Conservation (phyloP, 2,113 vertebrate genomes). For the Megaceryle torquata region DNA sequence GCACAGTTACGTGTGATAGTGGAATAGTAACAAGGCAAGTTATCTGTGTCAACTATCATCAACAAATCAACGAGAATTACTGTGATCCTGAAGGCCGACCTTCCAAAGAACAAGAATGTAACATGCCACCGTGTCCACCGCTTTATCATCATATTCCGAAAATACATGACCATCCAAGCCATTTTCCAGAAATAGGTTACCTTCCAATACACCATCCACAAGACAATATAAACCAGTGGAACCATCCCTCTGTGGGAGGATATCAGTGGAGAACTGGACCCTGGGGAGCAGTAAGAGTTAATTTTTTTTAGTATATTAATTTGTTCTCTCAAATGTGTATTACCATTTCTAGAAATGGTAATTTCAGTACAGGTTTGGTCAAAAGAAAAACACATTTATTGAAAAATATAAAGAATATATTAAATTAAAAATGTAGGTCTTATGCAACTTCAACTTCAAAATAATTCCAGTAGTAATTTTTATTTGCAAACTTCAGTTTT, state of each 20-base stretch:
- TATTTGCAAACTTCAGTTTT: neutral
- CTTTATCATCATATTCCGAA: slow-evolving; percentile 74
- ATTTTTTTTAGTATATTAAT: neutral
- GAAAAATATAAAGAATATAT: neutral
- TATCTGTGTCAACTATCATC: slow-evolving; percentile 86
- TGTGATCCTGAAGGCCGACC: slow-evolving; percentile 85
- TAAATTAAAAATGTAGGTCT: neutral
- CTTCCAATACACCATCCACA: slow-evolving; percentile 74
- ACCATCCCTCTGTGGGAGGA: slow-evolving; percentile 72
- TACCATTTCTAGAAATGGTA: neutral
- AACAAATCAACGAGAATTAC: slow-evolving; percentile 82
- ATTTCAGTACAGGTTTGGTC: neutral
- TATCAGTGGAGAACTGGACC: slow-evolving; percentile 96
- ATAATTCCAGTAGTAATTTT: neutral
- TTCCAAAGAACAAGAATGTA: slow-evolving; percentile 81
- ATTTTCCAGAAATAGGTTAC: slow-evolving; percentile 62
- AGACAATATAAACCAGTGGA: slow-evolving; percentile 79
- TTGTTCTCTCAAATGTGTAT: neutral
- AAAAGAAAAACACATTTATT: neutral
- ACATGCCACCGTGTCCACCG: slow-evolving; percentile 76
- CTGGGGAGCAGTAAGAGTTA: slow-evolving; percentile 90
- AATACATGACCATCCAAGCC: slow-evolving; percentile 72
- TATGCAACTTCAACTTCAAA: neutral
- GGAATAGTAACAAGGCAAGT: slow-evolving; percentile 85
- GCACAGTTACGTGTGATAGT: slow-evolving; percentile 86